phyloP scores from a whole-genome alignment of 2,113 vertebrate species.

The Raja brachyura region DNA sequence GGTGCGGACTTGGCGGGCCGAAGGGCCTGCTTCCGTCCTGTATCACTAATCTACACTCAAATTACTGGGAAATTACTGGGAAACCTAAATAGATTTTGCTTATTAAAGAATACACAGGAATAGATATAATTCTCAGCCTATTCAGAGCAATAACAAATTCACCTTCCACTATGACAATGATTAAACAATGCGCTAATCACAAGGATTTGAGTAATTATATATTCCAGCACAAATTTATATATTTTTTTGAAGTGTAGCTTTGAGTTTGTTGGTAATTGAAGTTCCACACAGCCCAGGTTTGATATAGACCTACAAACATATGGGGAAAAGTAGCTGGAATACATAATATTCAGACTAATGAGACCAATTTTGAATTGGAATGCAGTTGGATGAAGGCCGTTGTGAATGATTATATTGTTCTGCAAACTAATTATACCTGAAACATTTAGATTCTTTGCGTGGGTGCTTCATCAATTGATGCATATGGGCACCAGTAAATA shows the following conservation, averaged over 20 bases:
- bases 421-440: background rate
- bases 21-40: too few species aligned
- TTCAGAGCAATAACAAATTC: background rate
- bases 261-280: background rate
- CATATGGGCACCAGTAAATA: background rate
- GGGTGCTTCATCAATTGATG: background rate
- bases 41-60: too few species aligned
- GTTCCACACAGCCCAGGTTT: background rate
- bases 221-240: background rate
- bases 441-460: slow-evolving; percentile 1
- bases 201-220: background rate
- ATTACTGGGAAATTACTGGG: too few species aligned
- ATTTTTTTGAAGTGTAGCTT: background rate
- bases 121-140: background rate
- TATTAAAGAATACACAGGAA: background rate
- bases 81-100: background rate
- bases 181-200: background rate
- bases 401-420: slow-evolving; percentile 16
- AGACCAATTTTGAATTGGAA: slow-evolving; percentile 19
- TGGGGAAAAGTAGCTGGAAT: background rate
- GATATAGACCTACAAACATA: background rate
- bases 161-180: background rate
- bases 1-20: too few species aligned
- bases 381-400: slow-evolving; percentile 10
- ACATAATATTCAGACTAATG: slow-evolving; percentile 24